phyloP scores from a whole-genome alignment of 2,797 vertebrate species.

The Prionace glauca region DNA sequence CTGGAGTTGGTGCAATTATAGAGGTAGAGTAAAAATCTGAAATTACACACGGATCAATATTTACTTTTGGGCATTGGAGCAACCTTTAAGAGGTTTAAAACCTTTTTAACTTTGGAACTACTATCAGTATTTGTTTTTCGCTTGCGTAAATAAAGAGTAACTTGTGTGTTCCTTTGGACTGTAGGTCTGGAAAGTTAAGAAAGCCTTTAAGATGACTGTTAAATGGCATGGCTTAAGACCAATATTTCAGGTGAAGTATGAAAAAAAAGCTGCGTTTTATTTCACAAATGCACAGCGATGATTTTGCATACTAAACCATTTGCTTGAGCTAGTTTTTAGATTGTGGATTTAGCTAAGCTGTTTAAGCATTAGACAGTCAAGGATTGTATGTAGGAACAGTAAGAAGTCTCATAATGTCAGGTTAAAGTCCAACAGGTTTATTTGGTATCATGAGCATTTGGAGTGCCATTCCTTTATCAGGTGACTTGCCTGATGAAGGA shows the following conservation, averaged over 20 bases:
- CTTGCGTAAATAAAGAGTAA: background rate
- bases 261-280: background rate
- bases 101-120: background rate
- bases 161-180: slow-evolving; percentile 11
- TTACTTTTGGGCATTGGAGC: slow-evolving; percentile 24
- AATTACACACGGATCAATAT: background rate
- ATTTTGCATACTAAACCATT: background rate
- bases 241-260: slow-evolving; percentile 54
- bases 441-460: no score
- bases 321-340: background rate
- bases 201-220: slow-evolving; percentile 74
- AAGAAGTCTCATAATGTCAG: no score
- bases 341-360: background rate
- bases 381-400: background rate
- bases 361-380: background rate
- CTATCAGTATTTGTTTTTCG: background rate
- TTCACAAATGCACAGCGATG: background rate
- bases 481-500: no score
- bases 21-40: slow-evolving; percentile 65
- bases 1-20: slow-evolving; percentile 76
- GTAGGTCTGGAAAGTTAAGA: slow-evolving; percentile 91
- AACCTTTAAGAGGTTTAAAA: background rate
- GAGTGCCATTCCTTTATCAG: no score
- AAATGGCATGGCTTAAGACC: slow-evolving; percentile 69
- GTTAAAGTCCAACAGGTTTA: no score